A percentile compares a stretch with the other conserved stretches of the same genome.
Evolutionary conservation across 2,113 vertebrate species (phyloP).

Genomic region (Carollia perspicillata): DNA sequence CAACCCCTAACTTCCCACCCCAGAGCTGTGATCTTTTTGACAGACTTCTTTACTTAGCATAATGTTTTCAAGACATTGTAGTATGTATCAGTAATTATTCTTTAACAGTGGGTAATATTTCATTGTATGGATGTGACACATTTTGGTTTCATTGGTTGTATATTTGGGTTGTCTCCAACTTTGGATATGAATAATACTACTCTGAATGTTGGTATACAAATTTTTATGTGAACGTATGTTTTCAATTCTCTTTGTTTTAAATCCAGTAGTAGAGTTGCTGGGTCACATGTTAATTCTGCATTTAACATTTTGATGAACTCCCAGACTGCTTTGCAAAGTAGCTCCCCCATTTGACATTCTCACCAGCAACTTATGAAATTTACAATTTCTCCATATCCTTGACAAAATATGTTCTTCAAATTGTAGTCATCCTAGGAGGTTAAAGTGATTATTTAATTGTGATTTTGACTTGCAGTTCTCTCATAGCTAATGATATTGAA

Average conservation of each 20-base stretch:
- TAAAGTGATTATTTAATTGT: background rate
- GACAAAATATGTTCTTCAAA: background rate
- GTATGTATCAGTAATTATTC: background rate
- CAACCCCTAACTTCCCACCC: no score
- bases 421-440: background rate
- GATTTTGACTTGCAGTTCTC: background rate
- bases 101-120: background rate
- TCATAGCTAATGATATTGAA: background rate
- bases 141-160: background rate
- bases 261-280: no score
- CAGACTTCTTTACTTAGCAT: background rate
- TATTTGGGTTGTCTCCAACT: background rate
- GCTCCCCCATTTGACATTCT: background rate
- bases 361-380: background rate
- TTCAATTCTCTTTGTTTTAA: background rate
- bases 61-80: background rate
- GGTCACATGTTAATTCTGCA: background rate
- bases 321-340: background rate
- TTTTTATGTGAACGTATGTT: background rate
- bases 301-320: background rate
- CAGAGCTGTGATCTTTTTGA: background rate
- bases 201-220: background rate
- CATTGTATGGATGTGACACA: background rate
- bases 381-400: background rate
- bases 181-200: background rate